Evolutionary conservation across 1,140 invertebrate genomes (phyloP), one percentile per base, ranked within the genome.

Genomic region (Musca domestica): DNA sequence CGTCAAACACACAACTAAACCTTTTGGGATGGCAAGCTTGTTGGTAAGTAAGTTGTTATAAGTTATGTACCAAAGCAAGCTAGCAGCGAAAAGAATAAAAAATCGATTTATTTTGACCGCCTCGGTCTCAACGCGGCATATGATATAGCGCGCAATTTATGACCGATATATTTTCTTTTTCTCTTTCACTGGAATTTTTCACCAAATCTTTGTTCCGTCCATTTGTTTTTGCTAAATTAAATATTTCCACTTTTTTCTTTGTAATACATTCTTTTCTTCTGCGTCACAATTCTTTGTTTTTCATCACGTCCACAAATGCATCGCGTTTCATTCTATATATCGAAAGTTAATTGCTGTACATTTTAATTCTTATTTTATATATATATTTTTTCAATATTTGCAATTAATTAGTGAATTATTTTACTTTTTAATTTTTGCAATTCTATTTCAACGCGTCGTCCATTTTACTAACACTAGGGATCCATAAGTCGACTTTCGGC

Each of bases 191-290:
- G 34, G 4, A 34, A 17, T 17, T 61, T 19, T 34, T 9, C 34
- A 20, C 1, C 48, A 5, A 3, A 27, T 15, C n/a, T 27, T 6
- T n/a, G 27, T 58, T 58, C 12, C 14, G 27, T 15, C 27, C 25
- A 9, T 58, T 58, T 58, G 17, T 58, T n/a, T 14, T 58, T 27
- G 9, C 19, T 34, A 41, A 61, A 20, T 61, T 61, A 30, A 56
- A 56, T 30, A 30, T 61, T 61, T 34, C 30, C 52, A 56, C 25
- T 56, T 54, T 54, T 54, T 34, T 61, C 56, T 61, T 34, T 61
- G 56, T 34, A 61, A 14, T 61, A 61, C 56, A 61, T 61, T 61
- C 27, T 41, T 61, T 61, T 34, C 56, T 41, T 61, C 56, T 61
- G 56, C 56, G 56, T 61, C 56, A 61, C 56, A 19, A 19, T 25